phyloP scores from a whole-genome alignment of 2,113 vertebrate genomes.

The Oostethus manadensis region DNA sequence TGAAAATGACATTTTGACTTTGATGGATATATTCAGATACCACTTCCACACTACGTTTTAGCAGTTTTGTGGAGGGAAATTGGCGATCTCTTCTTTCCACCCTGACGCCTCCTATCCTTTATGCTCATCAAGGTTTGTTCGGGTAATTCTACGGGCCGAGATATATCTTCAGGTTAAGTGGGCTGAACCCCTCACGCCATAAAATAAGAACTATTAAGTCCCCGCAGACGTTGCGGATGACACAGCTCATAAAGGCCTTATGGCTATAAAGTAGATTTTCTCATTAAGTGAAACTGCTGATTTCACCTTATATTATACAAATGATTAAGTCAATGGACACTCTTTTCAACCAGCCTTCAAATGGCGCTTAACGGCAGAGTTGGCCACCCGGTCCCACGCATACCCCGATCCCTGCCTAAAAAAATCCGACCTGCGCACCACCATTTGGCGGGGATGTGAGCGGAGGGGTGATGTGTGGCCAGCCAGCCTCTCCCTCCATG shows the following conservation, averaged over 20 bases:
- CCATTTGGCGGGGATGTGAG: slow-evolving; percentile 38
- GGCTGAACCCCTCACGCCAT: slow-evolving; percentile 55
- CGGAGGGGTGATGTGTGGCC: neutral
- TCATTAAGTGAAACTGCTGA: slow-evolving; percentile 71
- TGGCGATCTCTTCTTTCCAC: neutral
- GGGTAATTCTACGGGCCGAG: slow-evolving; percentile 44
- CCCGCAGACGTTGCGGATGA: slow-evolving; percentile 59
- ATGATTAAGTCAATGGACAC: slow-evolving; percentile 68
- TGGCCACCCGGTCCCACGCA: slow-evolving; percentile 29
- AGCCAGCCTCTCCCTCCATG: slow-evolving; percentile 35
- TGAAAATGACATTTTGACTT: too few species aligned
- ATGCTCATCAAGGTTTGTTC: slow-evolving; percentile 63
- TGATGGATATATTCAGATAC: neutral
- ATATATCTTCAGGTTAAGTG: slow-evolving; percentile 66
- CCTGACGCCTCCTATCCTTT: slow-evolving; percentile 55
- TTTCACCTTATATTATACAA: slow-evolving; percentile 67
- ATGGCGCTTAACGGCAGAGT: slow-evolving; percentile 49
- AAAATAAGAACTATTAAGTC: slow-evolving; percentile 68
- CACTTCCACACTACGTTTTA: neutral
- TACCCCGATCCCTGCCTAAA: slow-evolving; percentile 13
- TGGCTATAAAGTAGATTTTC: slow-evolving; percentile 66
- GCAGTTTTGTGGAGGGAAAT: slow-evolving; percentile 18
- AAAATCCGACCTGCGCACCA: slow-evolving; percentile 38
- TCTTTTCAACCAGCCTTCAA: slow-evolving; percentile 47
- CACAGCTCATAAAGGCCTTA: slow-evolving; percentile 66